phyloP scores from a whole-genome alignment of 1,140 invertebrate species.

The Drosophila persimilis region DNA sequence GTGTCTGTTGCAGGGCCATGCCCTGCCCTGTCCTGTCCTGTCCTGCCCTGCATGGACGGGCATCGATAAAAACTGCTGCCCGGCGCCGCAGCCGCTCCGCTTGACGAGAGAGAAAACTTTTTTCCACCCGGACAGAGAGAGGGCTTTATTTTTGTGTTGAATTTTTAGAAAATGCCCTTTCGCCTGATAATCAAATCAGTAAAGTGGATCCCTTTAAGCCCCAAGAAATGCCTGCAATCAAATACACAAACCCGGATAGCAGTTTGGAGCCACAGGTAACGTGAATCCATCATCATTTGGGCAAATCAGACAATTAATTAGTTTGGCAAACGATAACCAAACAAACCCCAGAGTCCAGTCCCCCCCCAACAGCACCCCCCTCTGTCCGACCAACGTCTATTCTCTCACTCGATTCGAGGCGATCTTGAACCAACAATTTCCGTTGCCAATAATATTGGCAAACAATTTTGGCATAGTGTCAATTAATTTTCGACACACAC shows the following conservation, averaged over 20 bases:
- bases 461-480: conserved; percentile 67
- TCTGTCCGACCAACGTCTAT: neutral
- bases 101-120: conserved; percentile 14
- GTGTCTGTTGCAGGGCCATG: conserved; percentile 35
- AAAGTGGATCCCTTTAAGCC: neutral
- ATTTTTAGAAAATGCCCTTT: too few species aligned
- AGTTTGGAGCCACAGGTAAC: neutral
- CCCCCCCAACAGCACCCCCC: conserved; percentile 1
- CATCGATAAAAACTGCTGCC: conserved; percentile 56
- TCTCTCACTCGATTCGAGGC: conserved; percentile 4
- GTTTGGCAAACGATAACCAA: conserved; percentile 17
- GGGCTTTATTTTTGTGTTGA: neutral
- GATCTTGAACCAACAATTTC: conserved; percentile 58
- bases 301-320: conserved; percentile 35
- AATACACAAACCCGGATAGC: conserved; percentile 8
- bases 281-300: conserved; percentile 20
- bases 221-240: too few species aligned
- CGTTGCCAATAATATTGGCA: conserved; percentile 64
- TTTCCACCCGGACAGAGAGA: neutral
- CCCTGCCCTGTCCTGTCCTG: conserved; percentile 21
- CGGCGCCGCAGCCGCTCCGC: neutral
- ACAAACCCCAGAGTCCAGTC: neutral
- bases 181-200: neutral
- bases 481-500: conserved; percentile 64
- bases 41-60: conserved; percentile 16